phyloP scores from a whole-genome alignment of 2,113 vertebrate species.

The Epinephelus lanceolatus region DNA sequence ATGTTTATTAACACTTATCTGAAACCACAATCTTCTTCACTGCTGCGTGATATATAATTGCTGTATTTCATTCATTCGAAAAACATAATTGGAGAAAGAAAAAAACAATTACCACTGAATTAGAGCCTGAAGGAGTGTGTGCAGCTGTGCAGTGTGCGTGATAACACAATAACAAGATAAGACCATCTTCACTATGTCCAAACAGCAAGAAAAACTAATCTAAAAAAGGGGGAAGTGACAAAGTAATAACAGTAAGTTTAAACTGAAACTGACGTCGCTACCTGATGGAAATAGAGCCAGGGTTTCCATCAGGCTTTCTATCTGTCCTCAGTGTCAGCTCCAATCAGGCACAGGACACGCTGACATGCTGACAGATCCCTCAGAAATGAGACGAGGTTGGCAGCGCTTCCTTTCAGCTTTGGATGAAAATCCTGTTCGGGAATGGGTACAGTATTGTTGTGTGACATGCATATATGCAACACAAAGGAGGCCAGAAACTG shows the following conservation, averaged over 20 bases:
- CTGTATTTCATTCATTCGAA: too few relatives aligned
- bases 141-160: too few relatives aligned
- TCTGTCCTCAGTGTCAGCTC: slow-evolving; percentile 13
- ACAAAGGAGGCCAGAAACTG: background rate
- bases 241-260: background rate
- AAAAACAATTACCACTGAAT: too few relatives aligned
- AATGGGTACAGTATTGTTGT: slow-evolving; percentile 1
- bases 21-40: too few relatives aligned
- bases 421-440: background rate
- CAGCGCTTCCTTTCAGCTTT: background rate
- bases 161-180: too few relatives aligned
- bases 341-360: slow-evolving; percentile 16
- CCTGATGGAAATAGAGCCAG: background rate
- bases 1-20: too few relatives aligned
- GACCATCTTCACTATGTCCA: too few relatives aligned
- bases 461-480: background rate
- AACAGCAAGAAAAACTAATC: too few relatives aligned
- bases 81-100: too few relatives aligned
- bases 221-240: background rate
- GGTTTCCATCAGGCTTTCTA: background rate
- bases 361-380: slow-evolving; percentile 23
- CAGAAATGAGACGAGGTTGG: slow-evolving; percentile 3
- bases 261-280: background rate
- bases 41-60: too few relatives aligned
- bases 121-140: too few relatives aligned